Evolutionary conservation across 2,888 invertebrate species (phyloP).

Genomic region (Atrina japonica): DNA sequence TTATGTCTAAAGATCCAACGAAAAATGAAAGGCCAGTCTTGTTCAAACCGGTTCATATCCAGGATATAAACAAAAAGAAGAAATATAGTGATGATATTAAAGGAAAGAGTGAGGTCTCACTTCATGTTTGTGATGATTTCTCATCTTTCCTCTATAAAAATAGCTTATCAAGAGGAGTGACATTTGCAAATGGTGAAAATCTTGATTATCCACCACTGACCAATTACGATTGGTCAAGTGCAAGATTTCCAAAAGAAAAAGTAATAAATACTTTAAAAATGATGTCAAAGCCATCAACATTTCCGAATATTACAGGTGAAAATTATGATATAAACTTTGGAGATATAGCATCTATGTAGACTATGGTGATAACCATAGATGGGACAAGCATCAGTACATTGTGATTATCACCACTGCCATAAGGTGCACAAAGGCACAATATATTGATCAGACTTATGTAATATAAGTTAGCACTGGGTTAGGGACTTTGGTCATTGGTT

Average conservation of each 20-base stretch:
- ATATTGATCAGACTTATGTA: no score
- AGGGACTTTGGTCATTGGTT: no score
- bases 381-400: no score
- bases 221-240: slow-evolving; percentile 56
- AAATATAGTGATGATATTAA: slow-evolving; percentile 66
- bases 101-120: slow-evolving; percentile 66
- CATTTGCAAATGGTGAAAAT: slow-evolving; percentile 35
- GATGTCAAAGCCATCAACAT: slow-evolving; percentile 58
- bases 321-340: slow-evolving; percentile 61
- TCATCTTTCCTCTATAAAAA: slow-evolving; percentile 68
- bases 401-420: no score
- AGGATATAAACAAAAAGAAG: slow-evolving; percentile 74
- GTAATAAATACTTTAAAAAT: slow-evolving; percentile 60
- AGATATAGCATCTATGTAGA: slow-evolving; percentile 28
- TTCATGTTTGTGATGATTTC: slow-evolving; percentile 73
- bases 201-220: slow-evolving; percentile 41
- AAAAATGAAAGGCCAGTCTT: slow-evolving; percentile 70
- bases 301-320: slow-evolving; percentile 60
- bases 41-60: slow-evolving; percentile 75
- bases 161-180: slow-evolving; percentile 52
- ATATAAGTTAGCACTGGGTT: no score
- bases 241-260: slow-evolving; percentile 58
- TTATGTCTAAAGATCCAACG: slow-evolving; percentile 60
- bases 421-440: no score
- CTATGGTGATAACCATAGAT: no score